Conservation (phyloP, 2,888 invertebrate genomes). For the Sussaba pulchella region DNA sequence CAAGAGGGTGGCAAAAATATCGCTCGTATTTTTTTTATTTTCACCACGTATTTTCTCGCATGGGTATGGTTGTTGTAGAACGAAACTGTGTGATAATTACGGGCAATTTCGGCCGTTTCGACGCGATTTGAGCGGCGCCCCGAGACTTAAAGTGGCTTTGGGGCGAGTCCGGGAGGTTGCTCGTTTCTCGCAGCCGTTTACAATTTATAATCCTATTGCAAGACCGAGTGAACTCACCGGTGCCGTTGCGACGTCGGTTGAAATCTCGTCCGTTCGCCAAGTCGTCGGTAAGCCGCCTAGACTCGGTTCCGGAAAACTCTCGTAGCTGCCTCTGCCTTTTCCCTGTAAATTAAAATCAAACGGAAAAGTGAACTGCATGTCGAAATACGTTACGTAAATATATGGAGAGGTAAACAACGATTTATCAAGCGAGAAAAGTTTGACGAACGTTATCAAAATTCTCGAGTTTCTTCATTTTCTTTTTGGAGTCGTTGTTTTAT, state of each 20-base stretch:
- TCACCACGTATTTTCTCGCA: not conserved
- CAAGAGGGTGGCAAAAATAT: not conserved
- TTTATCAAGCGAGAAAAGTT: not conserved
- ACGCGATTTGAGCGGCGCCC: conserved; percentile 47
- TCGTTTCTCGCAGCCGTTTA: conserved; percentile 74
- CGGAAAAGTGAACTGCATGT: not conserved
- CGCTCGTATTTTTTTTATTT: not conserved
- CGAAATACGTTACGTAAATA: not conserved
- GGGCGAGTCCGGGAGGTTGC: conserved; percentile 40
- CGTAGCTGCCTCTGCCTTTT: conserved; percentile 5
- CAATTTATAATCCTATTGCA: conserved; percentile 76
- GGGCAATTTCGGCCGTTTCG: conserved; percentile 58
- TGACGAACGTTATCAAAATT: not conserved
- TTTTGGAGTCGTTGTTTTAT: too few relatives aligned
- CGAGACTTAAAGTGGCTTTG: conserved; percentile 55
- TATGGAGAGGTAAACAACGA: not conserved
- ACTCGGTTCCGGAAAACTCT: conserved; percentile 64
- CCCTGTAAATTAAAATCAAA: conserved; percentile 31
- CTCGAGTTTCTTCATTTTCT: too few relatives aligned
- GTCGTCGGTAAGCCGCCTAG: conserved; percentile 52
- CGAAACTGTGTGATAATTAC: conserved; percentile 58
- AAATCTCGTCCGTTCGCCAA: conserved; percentile 48
- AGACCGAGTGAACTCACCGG: conserved; percentile 70
- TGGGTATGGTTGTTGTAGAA: not conserved
- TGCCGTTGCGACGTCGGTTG: conserved; percentile 39